phyloP scores from a whole-genome alignment of 2,113 vertebrate species.

The Verasper variegatus region DNA sequence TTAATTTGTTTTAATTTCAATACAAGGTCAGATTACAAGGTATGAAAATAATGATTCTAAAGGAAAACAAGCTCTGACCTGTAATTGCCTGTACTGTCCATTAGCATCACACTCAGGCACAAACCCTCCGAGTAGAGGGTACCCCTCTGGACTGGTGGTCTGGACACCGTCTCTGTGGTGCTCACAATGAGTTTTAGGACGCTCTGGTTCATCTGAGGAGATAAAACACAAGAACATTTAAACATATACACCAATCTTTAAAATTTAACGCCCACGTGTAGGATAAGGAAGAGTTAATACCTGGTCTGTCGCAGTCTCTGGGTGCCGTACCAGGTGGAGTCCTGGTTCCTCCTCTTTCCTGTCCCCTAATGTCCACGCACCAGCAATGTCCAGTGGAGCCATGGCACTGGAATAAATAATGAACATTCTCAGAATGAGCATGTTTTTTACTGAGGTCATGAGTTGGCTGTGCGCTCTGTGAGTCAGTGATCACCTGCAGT shows the following conservation, averaged over 20 bases:
- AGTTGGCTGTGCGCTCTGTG: not conserved
- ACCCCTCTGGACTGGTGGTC: constrained; percentile 49
- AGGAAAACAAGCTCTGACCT: constrained; percentile 18
- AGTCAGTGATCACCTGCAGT: constrained; percentile 61
- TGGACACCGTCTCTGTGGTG: constrained; percentile 70
- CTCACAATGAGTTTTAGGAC: constrained; percentile 57
- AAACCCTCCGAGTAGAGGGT: constrained; percentile 60
- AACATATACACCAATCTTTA: not conserved
- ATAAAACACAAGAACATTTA: not conserved
- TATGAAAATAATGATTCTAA: not conserved
- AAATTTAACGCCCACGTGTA: not conserved
- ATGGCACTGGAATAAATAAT: constrained; percentile 80
- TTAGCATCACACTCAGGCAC: constrained; percentile 83
- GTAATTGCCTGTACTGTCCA: constrained; percentile 80
- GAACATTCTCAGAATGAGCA: not conserved
- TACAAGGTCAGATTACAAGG: not conserved
- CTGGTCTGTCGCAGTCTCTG: constrained; percentile 32
- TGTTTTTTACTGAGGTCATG: not conserved
- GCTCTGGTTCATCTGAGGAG: constrained; percentile 21
- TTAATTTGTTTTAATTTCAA: not conserved
- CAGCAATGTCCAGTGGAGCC: constrained; percentile 87
- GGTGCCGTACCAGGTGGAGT: constrained; percentile 71
- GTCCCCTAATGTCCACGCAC: constrained; percentile 85
- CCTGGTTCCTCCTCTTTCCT: constrained; percentile 85
- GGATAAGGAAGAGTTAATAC: not conserved